phyloP scores from a whole-genome alignment of 1,140 invertebrate genomes.

The Drosophila auraria region DNA sequence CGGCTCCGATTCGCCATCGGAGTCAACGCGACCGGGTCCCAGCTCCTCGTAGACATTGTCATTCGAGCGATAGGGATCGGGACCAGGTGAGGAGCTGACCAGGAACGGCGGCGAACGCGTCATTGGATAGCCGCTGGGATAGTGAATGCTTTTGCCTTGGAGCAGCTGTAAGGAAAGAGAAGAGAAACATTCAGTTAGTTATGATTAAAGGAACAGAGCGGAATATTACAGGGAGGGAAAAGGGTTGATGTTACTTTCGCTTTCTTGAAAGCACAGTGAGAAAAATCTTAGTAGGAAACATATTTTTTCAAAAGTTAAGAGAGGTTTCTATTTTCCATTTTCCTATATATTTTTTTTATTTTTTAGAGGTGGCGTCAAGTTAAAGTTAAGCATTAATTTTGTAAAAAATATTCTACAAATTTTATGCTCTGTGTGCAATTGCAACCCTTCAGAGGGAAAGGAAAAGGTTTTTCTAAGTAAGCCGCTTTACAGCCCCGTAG shows the following conservation, averaged over 20 bases:
- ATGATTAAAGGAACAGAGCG: slow-evolving; percentile 1
- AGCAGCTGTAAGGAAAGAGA: slow-evolving; percentile 87
- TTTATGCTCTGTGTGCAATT: slow-evolving; percentile 21
- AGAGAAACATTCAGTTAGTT: slow-evolving; percentile 31
- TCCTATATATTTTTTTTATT: neutral
- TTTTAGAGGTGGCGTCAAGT: no score
- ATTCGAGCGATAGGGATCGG: slow-evolving; percentile 89
- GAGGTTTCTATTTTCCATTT: neutral
- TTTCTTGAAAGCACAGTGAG: slow-evolving; percentile 11
- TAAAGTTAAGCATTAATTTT: neutral
- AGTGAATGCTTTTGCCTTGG: slow-evolving; percentile 88
- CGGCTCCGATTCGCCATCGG: slow-evolving; percentile 88
- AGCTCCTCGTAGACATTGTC: slow-evolving; percentile 91
- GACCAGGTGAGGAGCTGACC: slow-evolving; percentile 89
- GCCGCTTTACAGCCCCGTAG: slow-evolving; percentile 36
- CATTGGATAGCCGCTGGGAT: slow-evolving; percentile 87
- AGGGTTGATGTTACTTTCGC: slow-evolving; percentile 7
- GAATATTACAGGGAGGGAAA: neutral
- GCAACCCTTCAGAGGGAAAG: slow-evolving; percentile 21
- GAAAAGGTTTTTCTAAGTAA: slow-evolving; percentile 36
- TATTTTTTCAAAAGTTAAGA: neutral
- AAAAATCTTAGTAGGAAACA: neutral
- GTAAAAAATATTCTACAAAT: neutral
- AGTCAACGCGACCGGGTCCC: slow-evolving; percentile 86
- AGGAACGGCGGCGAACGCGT: slow-evolving; percentile 87